These are phyloP conservation scores for Vanessa tameamea DNA, from an alignment of 1,140 invertebrate species.

Conservation along the genomic window DNA sequence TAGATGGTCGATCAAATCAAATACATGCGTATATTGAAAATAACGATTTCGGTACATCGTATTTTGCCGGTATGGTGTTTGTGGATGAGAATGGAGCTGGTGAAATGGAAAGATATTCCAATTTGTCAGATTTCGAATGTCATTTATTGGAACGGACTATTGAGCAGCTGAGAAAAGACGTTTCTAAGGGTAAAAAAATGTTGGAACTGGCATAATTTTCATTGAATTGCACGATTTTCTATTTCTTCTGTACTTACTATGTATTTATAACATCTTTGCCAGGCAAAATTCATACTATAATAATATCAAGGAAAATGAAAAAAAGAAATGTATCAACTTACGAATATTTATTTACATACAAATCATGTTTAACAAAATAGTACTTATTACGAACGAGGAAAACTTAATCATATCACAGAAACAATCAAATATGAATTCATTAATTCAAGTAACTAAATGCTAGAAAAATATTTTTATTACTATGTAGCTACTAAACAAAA, in stretches of 20 bases:
- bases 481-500: constrained; percentile 1
- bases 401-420: constrained; percentile 74
- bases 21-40: constrained; percentile 60
- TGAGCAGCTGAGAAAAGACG: constrained; percentile 54
- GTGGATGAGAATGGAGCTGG: constrained; percentile 45
- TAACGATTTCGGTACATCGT: constrained; percentile 55
- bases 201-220: constrained; percentile 48
- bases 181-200: constrained; percentile 52
- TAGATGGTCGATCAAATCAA: constrained; percentile 38
- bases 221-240: neutral
- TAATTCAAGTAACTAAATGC: constrained; percentile 24
- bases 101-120: constrained; percentile 54
- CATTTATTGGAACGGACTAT: constrained; percentile 53
- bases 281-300: neutral
- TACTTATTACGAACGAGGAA: constrained; percentile 45
- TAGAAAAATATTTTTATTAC: constrained; percentile 27
- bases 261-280: neutral
- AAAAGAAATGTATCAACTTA: constrained; percentile 50
- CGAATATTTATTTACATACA: constrained; percentile 65
- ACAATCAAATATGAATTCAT: constrained; percentile 54
- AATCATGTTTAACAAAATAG: constrained; percentile 52
- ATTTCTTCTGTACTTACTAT: neutral
- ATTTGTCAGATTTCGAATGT: constrained; percentile 54
- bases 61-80: constrained; percentile 45
- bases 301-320: constrained; percentile 32